Conservation (phyloP, 2,888 invertebrate species). For the Troglohyphantes excavatus region DNA sequence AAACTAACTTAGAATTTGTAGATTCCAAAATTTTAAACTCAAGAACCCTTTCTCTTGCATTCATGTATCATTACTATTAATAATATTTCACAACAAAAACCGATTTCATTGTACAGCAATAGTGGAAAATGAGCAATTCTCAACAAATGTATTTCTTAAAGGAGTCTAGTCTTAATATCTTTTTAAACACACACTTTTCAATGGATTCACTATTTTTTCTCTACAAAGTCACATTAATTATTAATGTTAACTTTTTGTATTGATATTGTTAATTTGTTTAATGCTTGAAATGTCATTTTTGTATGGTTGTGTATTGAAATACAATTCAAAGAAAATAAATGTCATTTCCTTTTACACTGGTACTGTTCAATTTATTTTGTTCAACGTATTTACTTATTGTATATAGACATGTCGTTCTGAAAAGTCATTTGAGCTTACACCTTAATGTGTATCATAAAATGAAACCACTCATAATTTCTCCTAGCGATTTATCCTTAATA, state of each 20-base stretch:
- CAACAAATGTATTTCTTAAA: neutral
- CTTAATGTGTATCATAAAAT: too few species aligned
- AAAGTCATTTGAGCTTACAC: too few species aligned
- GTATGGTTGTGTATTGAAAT: conserved; percentile 25
- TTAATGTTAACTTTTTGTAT: conserved; percentile 7
- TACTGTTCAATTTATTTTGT: neutral
- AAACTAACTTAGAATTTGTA: neutral
- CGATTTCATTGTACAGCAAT: neutral
- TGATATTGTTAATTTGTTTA: conserved; percentile 11
- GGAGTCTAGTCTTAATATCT: neutral
- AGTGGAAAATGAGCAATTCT: neutral
- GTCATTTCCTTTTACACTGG: neutral
- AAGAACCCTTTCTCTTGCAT: neutral
- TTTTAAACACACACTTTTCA: neutral
- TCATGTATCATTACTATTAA: neutral
- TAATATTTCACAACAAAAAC: neutral
- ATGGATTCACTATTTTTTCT: neutral
- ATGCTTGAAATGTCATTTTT: conserved; percentile 40
- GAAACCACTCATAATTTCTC: too few species aligned
- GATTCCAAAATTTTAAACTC: neutral
- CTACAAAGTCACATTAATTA: neutral
- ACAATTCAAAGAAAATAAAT: conserved; percentile 1
- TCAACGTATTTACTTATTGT: too few species aligned
- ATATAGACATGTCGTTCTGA: too few species aligned
- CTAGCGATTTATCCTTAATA: too few species aligned